phyloP scores from a whole-genome alignment of 2,888 invertebrate species.

The Drosophila buzzatii region DNA sequence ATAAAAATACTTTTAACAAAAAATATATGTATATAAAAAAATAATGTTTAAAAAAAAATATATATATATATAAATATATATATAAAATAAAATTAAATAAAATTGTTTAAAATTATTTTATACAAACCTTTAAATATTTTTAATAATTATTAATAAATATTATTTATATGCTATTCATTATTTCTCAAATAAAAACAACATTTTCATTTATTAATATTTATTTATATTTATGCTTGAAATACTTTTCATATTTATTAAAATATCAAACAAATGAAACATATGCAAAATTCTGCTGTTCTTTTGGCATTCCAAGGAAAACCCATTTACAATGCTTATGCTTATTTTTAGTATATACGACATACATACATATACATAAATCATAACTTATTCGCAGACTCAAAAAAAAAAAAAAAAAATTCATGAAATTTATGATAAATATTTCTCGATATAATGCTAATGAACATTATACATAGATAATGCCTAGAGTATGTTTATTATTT shows the following conservation, averaged over 20 bases:
- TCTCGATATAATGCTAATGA: slow-evolving; percentile 42
- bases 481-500: slow-evolving; percentile 37
- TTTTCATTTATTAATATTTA: neutral
- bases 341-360: slow-evolving; percentile 10
- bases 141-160: neutral
- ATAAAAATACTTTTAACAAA: no score
- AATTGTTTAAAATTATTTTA: no score
- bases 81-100: no score
- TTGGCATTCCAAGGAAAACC: slow-evolving; percentile 40
- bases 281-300: slow-evolving; percentile 24
- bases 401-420: slow-evolving; percentile 29
- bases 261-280: slow-evolving; percentile 42
- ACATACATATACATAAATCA: neutral
- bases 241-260: slow-evolving; percentile 55
- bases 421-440: slow-evolving; percentile 42
- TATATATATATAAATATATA: no score
- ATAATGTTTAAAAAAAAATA: no score
- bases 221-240: slow-evolving; percentile 20
- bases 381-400: neutral
- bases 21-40: no score
- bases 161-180: no score
- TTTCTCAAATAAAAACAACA: neutral
- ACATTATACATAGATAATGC: slow-evolving; percentile 51
- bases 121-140: no score
- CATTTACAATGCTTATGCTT: slow-evolving; percentile 22